Evolutionary conservation across 2,113 vertebrate genomes (phyloP).

Genomic region (Ctenodactylus gundi): DNA sequence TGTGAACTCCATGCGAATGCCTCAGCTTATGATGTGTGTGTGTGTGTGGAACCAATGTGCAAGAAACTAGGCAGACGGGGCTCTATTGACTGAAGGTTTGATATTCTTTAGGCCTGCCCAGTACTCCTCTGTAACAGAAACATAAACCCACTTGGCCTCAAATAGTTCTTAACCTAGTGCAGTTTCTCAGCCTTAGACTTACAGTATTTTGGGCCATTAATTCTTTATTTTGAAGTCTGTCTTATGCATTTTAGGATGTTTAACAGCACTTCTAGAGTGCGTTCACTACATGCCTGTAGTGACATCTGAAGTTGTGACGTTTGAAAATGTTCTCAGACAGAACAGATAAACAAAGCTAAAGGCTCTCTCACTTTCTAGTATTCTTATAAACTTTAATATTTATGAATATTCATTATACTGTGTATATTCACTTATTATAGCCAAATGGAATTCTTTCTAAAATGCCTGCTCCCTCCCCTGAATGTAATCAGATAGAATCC

Average conservation of each 20-base stretch:
- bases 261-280: background rate
- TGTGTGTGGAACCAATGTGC: background rate
- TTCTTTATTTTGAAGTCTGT: background rate
- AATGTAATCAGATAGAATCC: slow-evolving; percentile 6
- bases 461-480: background rate
- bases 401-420: slow-evolving; percentile 41
- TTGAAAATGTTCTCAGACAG: background rate
- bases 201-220: background rate
- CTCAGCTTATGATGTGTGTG: background rate
- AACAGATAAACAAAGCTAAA: background rate
- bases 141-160: background rate
- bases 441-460: slow-evolving; percentile 53
- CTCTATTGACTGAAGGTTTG: background rate
- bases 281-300: background rate
- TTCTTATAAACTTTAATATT: slow-evolving; percentile 28
- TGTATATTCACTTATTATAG: slow-evolving; percentile 42
- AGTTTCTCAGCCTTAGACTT: background rate
- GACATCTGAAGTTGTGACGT: background rate
- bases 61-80: background rate
- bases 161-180: background rate
- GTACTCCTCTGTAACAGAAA: background rate
- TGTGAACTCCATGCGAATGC: background rate
- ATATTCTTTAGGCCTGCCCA: background rate
- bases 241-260: background rate
- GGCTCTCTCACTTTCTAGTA: background rate